Evolutionary conservation across 1,140 invertebrate species (phyloP).

Genomic region (Brachionus manjavacas): DNA sequence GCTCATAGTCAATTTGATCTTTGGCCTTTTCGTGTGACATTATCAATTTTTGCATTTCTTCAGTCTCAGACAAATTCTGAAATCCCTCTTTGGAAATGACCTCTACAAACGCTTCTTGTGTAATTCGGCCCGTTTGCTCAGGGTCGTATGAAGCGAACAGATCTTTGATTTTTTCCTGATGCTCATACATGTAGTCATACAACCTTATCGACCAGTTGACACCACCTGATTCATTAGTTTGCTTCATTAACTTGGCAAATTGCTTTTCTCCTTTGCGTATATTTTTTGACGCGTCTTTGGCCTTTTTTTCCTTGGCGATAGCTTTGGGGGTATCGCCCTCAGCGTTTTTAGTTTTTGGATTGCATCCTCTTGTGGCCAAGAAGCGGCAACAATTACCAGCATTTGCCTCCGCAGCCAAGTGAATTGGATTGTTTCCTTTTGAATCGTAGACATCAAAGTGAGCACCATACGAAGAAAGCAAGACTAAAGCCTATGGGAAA

Average conservation of each 20-base stretch:
- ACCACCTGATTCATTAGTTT: constrained; percentile 51
- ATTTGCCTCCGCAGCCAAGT: constrained; percentile 51
- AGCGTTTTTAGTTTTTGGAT: constrained; percentile 57
- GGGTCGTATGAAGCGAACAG: constrained; percentile 51
- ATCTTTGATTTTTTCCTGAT: constrained; percentile 49
- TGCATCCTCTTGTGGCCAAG: constrained; percentile 56
- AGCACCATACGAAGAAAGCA: constrained; percentile 54
- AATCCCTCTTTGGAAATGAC: constrained; percentile 48
- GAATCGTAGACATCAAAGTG: constrained; percentile 53
- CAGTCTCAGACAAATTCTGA: constrained; percentile 48
- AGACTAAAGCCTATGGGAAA: constrained; percentile 15
- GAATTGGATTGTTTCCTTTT: constrained; percentile 53
- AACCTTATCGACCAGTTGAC: constrained; percentile 51
- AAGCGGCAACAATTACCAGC: constrained; percentile 54
- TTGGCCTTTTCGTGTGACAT: constrained; percentile 49
- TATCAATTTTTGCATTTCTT: constrained; percentile 50
- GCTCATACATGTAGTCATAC: constrained; percentile 54
- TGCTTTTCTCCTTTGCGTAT: constrained; percentile 55
- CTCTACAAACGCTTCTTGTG: constrained; percentile 28
- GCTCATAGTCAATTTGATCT: constrained; percentile 55
- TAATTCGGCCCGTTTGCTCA: constrained; percentile 49
- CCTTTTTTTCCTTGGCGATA: constrained; percentile 55
- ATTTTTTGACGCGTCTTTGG: constrained; percentile 56
- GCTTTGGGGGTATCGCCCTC: constrained; percentile 51
- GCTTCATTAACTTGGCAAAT: constrained; percentile 52